phyloP scores from a whole-genome alignment of 1,140 invertebrate genomes.

The Diploscapter pachys region DNA sequence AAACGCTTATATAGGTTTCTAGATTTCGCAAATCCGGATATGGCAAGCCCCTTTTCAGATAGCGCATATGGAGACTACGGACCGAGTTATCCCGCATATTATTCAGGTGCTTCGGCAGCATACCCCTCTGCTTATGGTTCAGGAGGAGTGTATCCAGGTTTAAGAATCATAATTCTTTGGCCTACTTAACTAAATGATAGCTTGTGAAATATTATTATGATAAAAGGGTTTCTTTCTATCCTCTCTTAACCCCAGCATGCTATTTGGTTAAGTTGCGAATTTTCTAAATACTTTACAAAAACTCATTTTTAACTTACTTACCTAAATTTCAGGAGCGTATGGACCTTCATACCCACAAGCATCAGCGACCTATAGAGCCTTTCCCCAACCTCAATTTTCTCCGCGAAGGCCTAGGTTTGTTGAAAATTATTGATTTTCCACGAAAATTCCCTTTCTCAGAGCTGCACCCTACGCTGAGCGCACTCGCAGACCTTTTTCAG shows the following conservation, averaged over 20 bases:
- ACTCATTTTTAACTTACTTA: not conserved
- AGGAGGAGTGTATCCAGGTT: not conserved
- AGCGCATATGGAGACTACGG: no score
- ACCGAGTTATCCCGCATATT: no score
- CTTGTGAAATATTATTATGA: no score
- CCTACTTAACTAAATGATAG: no score
- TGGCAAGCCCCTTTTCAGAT: not conserved
- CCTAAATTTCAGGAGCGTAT: slow-evolving; percentile 21
- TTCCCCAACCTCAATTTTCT: slow-evolving; percentile 37
- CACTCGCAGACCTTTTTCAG: no score
- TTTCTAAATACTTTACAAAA: not conserved
- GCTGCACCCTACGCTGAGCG: no score
- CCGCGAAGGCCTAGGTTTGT: slow-evolving; percentile 13
- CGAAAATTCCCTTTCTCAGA: no score
- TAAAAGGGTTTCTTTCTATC: not conserved
- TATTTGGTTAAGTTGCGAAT: not conserved
- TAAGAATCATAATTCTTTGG: no score
- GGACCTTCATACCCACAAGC: slow-evolving; percentile 22
- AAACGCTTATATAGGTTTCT: slow-evolving; percentile 25
- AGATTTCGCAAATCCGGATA: not conserved
- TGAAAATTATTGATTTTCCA: no score
- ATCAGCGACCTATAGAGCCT: slow-evolving; percentile 32
- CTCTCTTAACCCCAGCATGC: not conserved
- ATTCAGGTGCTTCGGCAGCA: no score
- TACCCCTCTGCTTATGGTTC: no score